These are phyloP conservation scores for Platynereis dumerilii DNA, from an alignment of 2,888 invertebrate species.

Conservation along the genomic window DNA sequence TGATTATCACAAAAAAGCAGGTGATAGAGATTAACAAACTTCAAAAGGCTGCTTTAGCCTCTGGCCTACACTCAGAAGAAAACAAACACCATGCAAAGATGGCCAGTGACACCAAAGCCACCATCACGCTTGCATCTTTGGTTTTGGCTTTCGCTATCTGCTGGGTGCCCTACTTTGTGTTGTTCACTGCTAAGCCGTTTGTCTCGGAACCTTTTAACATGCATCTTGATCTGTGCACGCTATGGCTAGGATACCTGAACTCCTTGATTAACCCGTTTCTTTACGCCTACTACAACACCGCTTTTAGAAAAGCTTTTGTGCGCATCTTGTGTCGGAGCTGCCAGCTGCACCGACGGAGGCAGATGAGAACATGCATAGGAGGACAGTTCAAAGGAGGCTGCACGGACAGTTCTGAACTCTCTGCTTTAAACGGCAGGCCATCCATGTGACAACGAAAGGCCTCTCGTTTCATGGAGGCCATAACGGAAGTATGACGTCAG, in stretches of 20 bases:
- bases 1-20: constrained; percentile 34
- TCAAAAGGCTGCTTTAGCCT: constrained; percentile 22
- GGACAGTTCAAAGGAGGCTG: constrained; percentile 11
- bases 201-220: constrained; percentile 17
- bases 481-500: too few species aligned
- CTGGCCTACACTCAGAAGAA: constrained; percentile 15
- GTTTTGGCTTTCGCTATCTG: constrained; percentile 40
- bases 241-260: constrained; percentile 41
- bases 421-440: constrained; percentile 16
- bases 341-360: constrained; percentile 4
- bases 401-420: constrained; percentile 22
- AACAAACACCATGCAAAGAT: constrained; percentile 18
- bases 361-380: constrained; percentile 7
- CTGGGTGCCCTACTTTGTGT: constrained; percentile 40
- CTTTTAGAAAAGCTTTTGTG: constrained; percentile 37
- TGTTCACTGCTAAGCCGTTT: constrained; percentile 40
- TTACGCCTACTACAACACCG: constrained; percentile 41
- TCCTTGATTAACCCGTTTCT: constrained; percentile 40
- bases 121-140: constrained; percentile 38
- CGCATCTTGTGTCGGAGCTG: constrained; percentile 35
- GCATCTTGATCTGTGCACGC: constrained; percentile 34
- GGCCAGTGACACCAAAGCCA: constrained; percentile 38
- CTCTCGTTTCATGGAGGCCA: too few species aligned
- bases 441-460: constrained; percentile 19
- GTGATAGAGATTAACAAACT: constrained; percentile 39